These are phyloP conservation scores for Brachionus paranguensis DNA, from an alignment of 1,140 invertebrate species.

Conservation along the genomic window DNA sequence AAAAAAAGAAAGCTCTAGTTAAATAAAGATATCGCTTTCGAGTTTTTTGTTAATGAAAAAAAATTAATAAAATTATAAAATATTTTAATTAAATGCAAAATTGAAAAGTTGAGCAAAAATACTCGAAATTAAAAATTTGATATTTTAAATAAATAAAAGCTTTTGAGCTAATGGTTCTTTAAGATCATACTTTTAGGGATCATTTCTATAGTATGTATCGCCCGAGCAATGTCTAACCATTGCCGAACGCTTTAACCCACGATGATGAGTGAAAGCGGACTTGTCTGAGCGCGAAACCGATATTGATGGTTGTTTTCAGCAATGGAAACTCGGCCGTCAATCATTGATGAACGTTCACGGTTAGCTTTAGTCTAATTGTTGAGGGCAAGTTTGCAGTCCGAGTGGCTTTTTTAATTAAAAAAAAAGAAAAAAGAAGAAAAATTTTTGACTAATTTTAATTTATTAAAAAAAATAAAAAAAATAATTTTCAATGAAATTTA, in stretches of 20 bases:
- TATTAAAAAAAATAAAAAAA: too few relatives aligned
- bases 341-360: slow-evolving; percentile 32
- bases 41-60: neutral
- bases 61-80: neutral
- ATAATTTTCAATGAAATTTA: too few relatives aligned
- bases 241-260: slow-evolving; percentile 29
- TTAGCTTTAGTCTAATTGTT: neutral
- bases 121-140: neutral
- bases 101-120: neutral
- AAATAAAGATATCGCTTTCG: neutral
- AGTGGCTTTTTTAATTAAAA: neutral
- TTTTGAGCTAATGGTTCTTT: neutral
- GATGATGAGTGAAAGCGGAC: slow-evolving; percentile 16
- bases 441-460: too few relatives aligned
- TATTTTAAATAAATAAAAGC: neutral
- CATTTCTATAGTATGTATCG: slow-evolving; percentile 31
- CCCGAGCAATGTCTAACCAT: slow-evolving; percentile 29
- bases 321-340: neutral
- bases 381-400: neutral
- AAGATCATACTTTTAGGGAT: slow-evolving; percentile 31
- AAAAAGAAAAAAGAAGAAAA: neutral
- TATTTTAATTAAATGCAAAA: neutral
- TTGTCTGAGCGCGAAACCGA: slow-evolving; percentile 20
- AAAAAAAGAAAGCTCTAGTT: too few relatives aligned
- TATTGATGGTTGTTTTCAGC: neutral